Percentiles rank a stretch among this genome's conserved stretches.
phyloP scores from a whole-genome alignment of 1,140 invertebrate species.

The Drosophila baimaii region DNA sequence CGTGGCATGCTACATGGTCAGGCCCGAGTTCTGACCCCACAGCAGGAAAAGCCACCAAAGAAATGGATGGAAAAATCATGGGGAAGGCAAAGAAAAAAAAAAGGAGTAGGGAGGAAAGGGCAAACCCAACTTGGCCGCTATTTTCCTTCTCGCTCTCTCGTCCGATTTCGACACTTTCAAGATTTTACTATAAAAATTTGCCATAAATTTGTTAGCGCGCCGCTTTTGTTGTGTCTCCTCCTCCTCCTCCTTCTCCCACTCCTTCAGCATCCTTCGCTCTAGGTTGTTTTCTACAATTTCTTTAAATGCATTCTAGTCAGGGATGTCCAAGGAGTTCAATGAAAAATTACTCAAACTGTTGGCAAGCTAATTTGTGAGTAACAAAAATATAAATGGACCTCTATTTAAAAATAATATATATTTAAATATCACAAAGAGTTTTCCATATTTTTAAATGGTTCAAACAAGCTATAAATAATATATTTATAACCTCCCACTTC shows the following conservation, averaged over 20 bases:
- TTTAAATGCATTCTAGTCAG: conserved; percentile 39
- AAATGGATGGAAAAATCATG: background rate
- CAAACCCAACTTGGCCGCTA: conserved; percentile 54
- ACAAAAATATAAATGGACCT: background rate
- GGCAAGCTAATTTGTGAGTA: background rate
- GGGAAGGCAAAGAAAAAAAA: too few relatives aligned
- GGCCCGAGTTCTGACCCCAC: conserved; percentile 66
- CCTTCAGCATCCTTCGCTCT: background rate
- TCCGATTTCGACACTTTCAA: conserved; percentile 78
- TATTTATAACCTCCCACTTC: background rate
- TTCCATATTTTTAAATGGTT: background rate
- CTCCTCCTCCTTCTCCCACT: background rate
- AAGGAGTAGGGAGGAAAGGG: background rate
- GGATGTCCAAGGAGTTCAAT: conserved; percentile 1
- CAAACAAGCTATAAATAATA: accelerated
- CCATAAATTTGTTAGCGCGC: conserved; percentile 74
- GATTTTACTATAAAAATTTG: conserved; percentile 80
- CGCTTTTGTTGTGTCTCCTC: conserved; percentile 42
- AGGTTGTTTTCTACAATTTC: conserved; percentile 3
- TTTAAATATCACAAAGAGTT: background rate
- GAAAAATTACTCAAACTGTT: background rate
- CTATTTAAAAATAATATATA: background rate
- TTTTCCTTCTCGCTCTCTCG: conserved; percentile 43
- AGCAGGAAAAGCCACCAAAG: conserved; percentile 53
- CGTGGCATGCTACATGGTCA: conserved; percentile 42